Base-by-base conservation (phyloP, 2,888 invertebrate genomes). In the Melieria omissa region DNA sequence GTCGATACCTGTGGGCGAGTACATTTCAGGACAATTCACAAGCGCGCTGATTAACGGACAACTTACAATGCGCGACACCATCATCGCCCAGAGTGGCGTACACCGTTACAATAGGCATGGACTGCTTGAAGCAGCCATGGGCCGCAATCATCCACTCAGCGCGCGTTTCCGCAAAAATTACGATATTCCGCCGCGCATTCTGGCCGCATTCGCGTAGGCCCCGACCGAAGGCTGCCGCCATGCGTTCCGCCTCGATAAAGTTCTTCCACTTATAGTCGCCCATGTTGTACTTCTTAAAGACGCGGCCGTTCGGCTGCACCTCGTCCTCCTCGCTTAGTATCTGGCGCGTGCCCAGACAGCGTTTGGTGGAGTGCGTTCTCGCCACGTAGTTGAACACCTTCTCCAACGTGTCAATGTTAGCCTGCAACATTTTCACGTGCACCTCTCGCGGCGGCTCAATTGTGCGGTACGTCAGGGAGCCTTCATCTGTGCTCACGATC, bases 111-210 rank as follows among this genome's bases (percentile, higher is more conserved):
- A 99, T 94, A 90, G 96, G 93, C 84, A 96, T 93, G 86, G 94
- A 96, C 88, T 95, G 95, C 85, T 95, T 96, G 89, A 99, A 97
- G 87, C 97, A 95, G 68, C 97, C 98, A 83, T 98, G 95, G 1
- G 98, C 97, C 0, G 97, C 94, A 65, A 98, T 89, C 92, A 99
- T 94, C 99, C 99, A 99, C 88, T 99, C 99, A 63, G 95, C 95
- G 79, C 98, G 90, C 0, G 99, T 99, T 88, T 99, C 99, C 0
- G 98, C 97, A 89, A 98, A 99, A 83, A 99, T 93, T 70, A 95
- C 96, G 78, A 99, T 90, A 86, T 94, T 95, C 75, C 91, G 88
- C 9, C 90, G 89, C 8, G 93, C 92, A 78, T 88, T 86, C 80
- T 93, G 91, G 45, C 96, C 97, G 52, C 95, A 87, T 81, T 92